Conservation (phyloP, 23 tunicate species). For the Halocynthia aurantium region DNA sequence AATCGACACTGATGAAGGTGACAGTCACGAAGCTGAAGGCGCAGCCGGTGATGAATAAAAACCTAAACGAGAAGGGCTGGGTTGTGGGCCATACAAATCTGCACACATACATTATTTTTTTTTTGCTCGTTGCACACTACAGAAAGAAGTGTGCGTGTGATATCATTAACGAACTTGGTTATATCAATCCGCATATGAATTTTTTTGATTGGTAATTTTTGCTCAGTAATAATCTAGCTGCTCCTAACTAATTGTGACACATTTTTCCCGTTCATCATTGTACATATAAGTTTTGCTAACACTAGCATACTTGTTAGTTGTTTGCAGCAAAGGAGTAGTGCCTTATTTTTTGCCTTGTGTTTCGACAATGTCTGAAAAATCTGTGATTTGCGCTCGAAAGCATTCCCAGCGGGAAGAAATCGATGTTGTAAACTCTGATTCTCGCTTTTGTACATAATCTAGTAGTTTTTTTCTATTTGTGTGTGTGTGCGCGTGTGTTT, state of each 20-base stretch:
- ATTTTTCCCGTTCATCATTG: neutral
- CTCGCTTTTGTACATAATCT: too few relatives aligned
- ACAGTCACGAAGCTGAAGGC: constrained; percentile 20
- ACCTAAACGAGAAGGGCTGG: neutral
- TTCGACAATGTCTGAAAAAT: constrained; percentile 26
- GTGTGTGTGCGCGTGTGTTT: too few relatives aligned
- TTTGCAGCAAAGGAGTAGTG: constrained; percentile 4
- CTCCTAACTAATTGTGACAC: neutral
- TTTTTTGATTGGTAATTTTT: neutral
- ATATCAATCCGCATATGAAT: neutral
- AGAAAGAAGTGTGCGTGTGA: constrained; percentile 1
- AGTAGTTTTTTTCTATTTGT: too few relatives aligned
- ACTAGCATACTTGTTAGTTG: neutral
- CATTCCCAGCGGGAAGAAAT: too few relatives aligned
- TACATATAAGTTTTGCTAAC: neutral
- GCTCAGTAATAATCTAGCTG: neutral
- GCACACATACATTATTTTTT: neutral
- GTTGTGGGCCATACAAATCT: neutral
- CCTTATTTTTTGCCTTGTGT: constrained; percentile 25
- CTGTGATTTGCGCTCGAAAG: neutral
- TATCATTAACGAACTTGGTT: neutral
- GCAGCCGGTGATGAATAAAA: constrained; percentile 21
- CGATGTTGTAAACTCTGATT: too few relatives aligned
- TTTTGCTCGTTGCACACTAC: constrained; percentile 1
- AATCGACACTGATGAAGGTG: neutral